Evolutionary conservation across 2,113 vertebrate species (phyloP).

Genomic region (Tringa solitaria): DNA sequence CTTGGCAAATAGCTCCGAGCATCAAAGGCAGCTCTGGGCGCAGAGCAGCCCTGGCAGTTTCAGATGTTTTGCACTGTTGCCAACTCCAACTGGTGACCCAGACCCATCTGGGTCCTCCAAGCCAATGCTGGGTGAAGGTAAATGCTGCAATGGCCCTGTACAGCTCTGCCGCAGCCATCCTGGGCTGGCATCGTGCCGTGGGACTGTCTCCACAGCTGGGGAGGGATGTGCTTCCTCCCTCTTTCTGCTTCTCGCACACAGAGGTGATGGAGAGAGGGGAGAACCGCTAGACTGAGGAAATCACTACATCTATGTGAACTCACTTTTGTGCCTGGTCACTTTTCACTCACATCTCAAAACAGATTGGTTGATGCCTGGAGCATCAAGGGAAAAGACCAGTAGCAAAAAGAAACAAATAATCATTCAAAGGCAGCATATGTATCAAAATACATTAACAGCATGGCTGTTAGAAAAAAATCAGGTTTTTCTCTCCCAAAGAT

Average conservation of each 20-base stretch:
- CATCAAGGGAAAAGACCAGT: not conserved
- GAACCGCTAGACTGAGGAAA: not conserved
- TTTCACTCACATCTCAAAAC: not conserved
- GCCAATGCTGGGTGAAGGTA: not conserved
- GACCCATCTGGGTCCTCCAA: not conserved
- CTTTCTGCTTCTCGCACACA: fast-evolving
- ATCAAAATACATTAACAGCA: not conserved
- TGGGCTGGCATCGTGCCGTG: fast-evolving
- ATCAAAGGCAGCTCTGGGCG: not conserved
- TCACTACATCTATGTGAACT: not conserved
- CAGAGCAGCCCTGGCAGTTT: not conserved
- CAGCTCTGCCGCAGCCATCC: not conserved
- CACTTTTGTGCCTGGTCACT: not conserved
- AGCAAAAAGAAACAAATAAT: not conserved
- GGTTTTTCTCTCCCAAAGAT: not conserved
- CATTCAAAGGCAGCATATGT: not conserved
- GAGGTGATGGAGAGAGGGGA: not conserved
- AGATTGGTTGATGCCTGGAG: not conserved
- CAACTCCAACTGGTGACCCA: not conserved
- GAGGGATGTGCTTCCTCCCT: not conserved
- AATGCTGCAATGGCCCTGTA: not conserved
- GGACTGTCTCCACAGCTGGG: not conserved
- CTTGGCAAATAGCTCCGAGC: not conserved
- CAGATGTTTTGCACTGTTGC: not conserved
- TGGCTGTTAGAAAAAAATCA: not conserved